Conservation (phyloP, 2,797 vertebrate species). For the Gouania willdenowi region DNA sequence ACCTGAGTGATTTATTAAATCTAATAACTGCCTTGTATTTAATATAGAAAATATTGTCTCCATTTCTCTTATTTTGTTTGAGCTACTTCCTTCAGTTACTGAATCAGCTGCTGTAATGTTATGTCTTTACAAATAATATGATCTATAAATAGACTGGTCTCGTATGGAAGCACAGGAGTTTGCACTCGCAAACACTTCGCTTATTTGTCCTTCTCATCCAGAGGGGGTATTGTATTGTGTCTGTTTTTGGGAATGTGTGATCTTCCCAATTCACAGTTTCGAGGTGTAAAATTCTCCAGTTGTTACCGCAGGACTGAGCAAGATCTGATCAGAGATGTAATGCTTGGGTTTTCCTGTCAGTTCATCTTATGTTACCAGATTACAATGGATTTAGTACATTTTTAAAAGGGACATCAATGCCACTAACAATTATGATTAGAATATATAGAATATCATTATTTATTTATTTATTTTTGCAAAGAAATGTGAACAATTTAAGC, state of each 20-base stretch:
- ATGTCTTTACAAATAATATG: neutral
- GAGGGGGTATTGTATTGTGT: neutral
- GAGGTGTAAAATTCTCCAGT: constrained; percentile 13
- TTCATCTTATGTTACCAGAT: too few species aligned
- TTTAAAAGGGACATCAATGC: too few species aligned
- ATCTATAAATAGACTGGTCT: constrained; percentile 10
- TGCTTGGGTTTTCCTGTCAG: constrained; percentile 4
- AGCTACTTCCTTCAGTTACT: constrained; percentile 2
- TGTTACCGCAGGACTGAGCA: constrained; percentile 1
- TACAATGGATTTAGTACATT: too few species aligned
- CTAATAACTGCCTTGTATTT: constrained; percentile 30
- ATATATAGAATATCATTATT: too few species aligned
- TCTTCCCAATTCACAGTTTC: constrained; percentile 43
- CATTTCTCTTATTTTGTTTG: constrained; percentile 1
- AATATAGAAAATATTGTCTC: neutral
- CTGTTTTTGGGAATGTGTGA: constrained; percentile 18
- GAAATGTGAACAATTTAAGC: too few species aligned
- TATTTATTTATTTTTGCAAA: too few species aligned
- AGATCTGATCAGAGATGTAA: constrained; percentile 6
- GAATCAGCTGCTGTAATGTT: constrained; percentile 1
- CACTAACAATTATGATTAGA: too few species aligned
- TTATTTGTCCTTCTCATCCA: neutral
- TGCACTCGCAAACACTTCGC: neutral
- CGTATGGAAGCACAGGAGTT: constrained; percentile 1
- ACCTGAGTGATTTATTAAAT: constrained; percentile 34